Percentiles rank a stretch among this genome's conserved stretches.
phyloP scores from a whole-genome alignment of 2,113 vertebrate species.

The Gallinago jamesoni region DNA sequence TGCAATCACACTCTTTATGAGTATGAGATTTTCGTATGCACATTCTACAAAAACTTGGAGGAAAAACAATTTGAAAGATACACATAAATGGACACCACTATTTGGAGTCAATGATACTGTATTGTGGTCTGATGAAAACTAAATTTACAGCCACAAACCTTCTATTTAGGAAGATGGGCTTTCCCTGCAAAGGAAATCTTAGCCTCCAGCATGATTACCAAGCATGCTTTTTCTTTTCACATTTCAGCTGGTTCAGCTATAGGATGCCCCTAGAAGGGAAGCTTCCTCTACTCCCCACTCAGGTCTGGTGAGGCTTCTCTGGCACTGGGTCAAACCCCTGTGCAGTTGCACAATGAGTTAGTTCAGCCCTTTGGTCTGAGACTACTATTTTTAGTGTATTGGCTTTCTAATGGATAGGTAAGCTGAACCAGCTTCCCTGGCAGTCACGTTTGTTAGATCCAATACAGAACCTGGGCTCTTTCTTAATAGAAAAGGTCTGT shows the following conservation, averaged over 20 bases:
- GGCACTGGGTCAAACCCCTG: accelerated
- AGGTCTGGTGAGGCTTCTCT: background rate
- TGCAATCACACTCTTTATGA: background rate
- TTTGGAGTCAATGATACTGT: background rate
- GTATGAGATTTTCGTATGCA: background rate
- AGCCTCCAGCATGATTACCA: background rate
- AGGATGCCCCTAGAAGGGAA: background rate
- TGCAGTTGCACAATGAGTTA: background rate
- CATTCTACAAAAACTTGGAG: background rate
- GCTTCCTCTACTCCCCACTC: background rate
- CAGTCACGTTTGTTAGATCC: background rate
- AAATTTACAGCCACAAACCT: background rate
- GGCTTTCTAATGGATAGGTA: background rate
- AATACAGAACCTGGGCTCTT: background rate
- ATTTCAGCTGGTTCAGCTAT: background rate
- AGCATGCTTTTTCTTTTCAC: background rate
- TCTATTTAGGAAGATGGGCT: background rate
- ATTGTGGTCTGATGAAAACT: background rate
- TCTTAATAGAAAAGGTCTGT: background rate
- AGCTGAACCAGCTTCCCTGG: background rate
- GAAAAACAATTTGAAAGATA: background rate
- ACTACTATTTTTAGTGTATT: background rate
- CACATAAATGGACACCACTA: background rate
- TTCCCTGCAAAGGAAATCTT: background rate
- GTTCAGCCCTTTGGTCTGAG: background rate